Percentiles rank a stretch among this genome's conserved stretches.
Conservation (phyloP, 2,888 invertebrate genomes). For the Halictus ligatus region DNA sequence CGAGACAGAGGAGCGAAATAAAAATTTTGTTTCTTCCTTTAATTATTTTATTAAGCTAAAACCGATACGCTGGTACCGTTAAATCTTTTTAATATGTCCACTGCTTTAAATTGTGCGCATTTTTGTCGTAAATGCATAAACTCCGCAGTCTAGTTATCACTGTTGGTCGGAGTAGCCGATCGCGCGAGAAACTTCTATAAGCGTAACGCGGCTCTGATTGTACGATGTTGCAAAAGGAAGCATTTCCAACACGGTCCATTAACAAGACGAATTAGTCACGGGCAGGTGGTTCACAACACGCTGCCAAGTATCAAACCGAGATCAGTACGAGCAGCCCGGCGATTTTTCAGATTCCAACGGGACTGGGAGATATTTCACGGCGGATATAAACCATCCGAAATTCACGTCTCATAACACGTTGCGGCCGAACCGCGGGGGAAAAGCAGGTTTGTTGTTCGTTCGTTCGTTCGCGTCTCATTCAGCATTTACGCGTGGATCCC, state of each 20-base stretch:
- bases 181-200: background rate
- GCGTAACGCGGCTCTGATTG: background rate
- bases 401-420: slow-evolving; percentile 15
- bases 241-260: background rate
- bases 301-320: background rate
- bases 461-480: slow-evolving; percentile 53
- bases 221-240: background rate
- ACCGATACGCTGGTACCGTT: too few relatives aligned
- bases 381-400: slow-evolving; percentile 11
- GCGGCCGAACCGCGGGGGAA: slow-evolving; percentile 9
- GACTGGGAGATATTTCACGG: background rate
- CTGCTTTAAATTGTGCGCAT: too few relatives aligned
- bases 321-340: background rate
- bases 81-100: too few relatives aligned
- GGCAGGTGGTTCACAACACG: background rate
- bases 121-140: too few relatives aligned
- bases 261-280: background rate
- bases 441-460: slow-evolving; percentile 31
- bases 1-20: too few relatives aligned
- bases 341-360: slow-evolving; percentile 6
- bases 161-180: background rate
- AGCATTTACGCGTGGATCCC: slow-evolving; percentile 54
- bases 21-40: too few relatives aligned
- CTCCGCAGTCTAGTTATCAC: background rate
- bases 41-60: too few relatives aligned